Percentiles rank a stretch among this genome's conserved stretches.
Conservation (phyloP, 2,113 vertebrate genomes). For the Eidolon helvum region DNA sequence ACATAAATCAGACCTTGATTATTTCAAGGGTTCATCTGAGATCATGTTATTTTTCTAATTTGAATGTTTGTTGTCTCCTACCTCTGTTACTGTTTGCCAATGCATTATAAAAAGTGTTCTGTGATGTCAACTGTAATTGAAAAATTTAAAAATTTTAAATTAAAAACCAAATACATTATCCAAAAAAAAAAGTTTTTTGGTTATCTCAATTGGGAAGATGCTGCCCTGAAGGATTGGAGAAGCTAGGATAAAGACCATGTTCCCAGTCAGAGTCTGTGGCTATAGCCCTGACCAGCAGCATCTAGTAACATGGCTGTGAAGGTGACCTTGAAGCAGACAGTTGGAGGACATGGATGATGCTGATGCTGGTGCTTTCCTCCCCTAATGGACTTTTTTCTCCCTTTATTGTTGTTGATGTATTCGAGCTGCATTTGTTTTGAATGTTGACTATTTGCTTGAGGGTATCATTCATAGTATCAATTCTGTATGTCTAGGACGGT, state of each 20-base stretch:
- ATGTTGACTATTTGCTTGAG: neutral
- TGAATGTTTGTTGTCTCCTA: neutral
- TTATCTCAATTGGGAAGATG: neutral
- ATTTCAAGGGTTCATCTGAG: constrained; percentile 9
- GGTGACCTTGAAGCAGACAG: constrained; percentile 34
- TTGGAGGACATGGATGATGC: neutral
- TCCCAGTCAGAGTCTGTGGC: neutral
- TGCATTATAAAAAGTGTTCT: neutral
- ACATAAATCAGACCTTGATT: neutral
- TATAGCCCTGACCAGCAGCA: neutral
- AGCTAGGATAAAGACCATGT: neutral
- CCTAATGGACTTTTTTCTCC: neutral
- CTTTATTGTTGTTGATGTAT: neutral
- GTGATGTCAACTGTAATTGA: too few species aligned
- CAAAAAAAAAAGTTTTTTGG: neutral
- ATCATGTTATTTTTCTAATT: constrained; percentile 30
- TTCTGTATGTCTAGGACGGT: neutral
- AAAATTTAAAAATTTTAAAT: too few species aligned
- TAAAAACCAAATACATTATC: too few species aligned
- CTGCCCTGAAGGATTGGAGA: neutral
- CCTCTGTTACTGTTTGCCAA: neutral
- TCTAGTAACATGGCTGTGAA: neutral
- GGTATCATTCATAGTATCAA: neutral
- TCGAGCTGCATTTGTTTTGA: constrained; percentile 41
- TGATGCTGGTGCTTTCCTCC: neutral